Evolutionary conservation across 2,888 invertebrate genomes (phyloP).

Genomic region (Oxytorus armatus): DNA sequence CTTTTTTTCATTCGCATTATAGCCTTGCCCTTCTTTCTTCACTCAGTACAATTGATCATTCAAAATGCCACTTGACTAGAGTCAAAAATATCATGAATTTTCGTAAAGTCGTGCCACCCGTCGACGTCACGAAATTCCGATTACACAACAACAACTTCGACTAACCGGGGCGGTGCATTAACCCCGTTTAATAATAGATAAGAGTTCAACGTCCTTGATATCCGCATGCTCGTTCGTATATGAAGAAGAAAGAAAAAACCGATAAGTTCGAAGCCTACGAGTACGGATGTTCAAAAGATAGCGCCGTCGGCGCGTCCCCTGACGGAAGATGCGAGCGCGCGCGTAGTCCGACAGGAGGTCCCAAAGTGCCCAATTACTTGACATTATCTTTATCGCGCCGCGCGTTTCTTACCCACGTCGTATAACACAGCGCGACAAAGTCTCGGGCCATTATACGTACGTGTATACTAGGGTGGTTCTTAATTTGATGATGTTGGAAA

Average conservation of each 20-base stretch:
- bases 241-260: conserved; percentile 5
- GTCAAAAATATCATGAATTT: no score
- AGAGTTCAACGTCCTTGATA: neutral
- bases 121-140: neutral
- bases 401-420: conserved; percentile 51
- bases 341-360: conserved; percentile 44
- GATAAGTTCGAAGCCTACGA: conserved; percentile 22
- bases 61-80: neutral
- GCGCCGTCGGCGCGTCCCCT: conserved; percentile 22
- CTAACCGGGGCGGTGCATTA: conserved; percentile 9
- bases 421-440: conserved; percentile 56
- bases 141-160: neutral
- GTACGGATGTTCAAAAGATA: neutral
- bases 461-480: no score
- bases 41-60: no score
- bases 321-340: neutral
- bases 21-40: no score
- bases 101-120: no score
- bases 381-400: conserved; percentile 66
- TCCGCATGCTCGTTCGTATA: conserved; percentile 17
- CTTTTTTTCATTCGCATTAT: no score
- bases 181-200: neutral
- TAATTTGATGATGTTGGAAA: no score
- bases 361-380: conserved; percentile 66
- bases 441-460: conserved; percentile 14